Evolutionary conservation across 2,888 invertebrate genomes (phyloP), one percentile per base, ranked within the genome.

Genomic region (Ceraclea dissimilis): DNA sequence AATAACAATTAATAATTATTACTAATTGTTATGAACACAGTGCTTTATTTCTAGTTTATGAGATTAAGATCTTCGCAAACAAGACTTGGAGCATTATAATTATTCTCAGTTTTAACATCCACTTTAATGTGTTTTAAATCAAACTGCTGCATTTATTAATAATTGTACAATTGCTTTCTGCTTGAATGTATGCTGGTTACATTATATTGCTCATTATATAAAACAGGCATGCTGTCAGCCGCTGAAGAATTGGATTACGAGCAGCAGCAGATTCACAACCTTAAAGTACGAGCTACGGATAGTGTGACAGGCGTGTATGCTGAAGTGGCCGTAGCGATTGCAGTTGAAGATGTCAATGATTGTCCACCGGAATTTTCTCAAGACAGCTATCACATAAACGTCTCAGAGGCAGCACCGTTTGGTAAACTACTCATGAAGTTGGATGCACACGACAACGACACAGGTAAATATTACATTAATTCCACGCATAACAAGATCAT

Each of bases 191-290:
- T n/a, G n/a, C n/a, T n/a, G n/a, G n/a, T n/a, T n/a, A n/a, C n/a
- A n/a, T n/a, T n/a, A n/a, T n/a, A n/a, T n/a, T n/a, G n/a, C n/a
- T n/a, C n/a, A n/a, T n/a, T 26, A 26, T 39, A 8, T 54, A 50
- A 51, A 34, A 61, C 74, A 95, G 96, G 96, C 79, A 84, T 90
- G 60, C 83, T 97, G 69, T 88, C 86, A 67, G 87, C 93, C 63
- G 87, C 89, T 62, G 90, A 89, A 66, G 83, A 87, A 68, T 78
- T 97, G 70, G 95, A 96, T 78, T 93, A 85, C 76, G 96, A 96
- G 74, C 71, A 79, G 61, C 84, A 83, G 67, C 84, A 83, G 64
- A 80, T 79, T 65, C 92, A 92, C 72, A 84, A 86, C 68, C 79
- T 94, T 62, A 83, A 87, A 47, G 80, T 96, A 53, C 82, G 93